Evolutionary conservation across 2,888 invertebrate species (phyloP), one percentile per base, ranked within the genome.

Genomic region (Leucophenga montana): DNA sequence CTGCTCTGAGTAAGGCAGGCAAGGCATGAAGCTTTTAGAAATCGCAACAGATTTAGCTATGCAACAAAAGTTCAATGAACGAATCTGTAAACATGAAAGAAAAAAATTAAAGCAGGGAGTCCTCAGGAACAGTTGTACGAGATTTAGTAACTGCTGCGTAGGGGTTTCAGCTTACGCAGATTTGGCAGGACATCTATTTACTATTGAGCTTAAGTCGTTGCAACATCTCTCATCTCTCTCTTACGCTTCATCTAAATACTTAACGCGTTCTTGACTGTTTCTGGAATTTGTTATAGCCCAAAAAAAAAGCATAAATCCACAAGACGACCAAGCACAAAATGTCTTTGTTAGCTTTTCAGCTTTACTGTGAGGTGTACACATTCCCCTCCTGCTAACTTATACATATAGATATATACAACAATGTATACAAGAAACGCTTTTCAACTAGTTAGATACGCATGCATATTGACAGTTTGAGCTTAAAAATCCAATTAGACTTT

Each of bases 401-500:
- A 62, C 54, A 66, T 13, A 18, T 14, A 27, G 14, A 27, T 27
- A 57, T 14, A 57, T 27, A 20, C 56, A 33, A 13, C 53, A 18
- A 33, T 46, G 27, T 27, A 27, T 3, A 4, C 2, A 27, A 27
- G 27, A 27, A 27, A 27, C 27, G 27, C 27, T 27, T 27, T 27
- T 27, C 27, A 27, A 16, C 66, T 53, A 39, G 22, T 39, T 22
- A 75, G 71, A 39, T 65, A 65, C 64, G 72, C 64, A 70, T 70
- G 67, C 75, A 81, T 77, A 84, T 85, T 82, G 84, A 84, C 85
- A 85, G 77, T 82, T 85, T 85, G 82, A 83, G 84, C 85, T 82
- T 85, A 80, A 81, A 85, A 84, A 85, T 85, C 84, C 85, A 85
- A 84, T 84, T 85, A 85, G 84, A 84, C 77, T 85, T 85, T 84